Evolutionary conservation across 2,113 vertebrate genomes (phyloP), one percentile per base, ranked within the genome.

Genomic region (Microcebus lehilahytsara): DNA sequence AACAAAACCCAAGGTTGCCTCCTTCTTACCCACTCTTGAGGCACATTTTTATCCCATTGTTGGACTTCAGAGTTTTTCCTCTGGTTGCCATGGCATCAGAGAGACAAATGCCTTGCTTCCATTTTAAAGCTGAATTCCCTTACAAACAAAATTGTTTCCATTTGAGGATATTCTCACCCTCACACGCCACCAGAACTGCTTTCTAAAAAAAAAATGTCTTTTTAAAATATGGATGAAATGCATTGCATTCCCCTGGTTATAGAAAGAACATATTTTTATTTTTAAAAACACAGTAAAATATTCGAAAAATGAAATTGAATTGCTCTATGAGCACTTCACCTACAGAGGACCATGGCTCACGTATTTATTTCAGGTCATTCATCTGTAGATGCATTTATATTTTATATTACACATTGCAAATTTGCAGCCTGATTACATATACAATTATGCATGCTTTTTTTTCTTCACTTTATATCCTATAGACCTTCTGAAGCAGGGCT

Each of bases 141-240:
- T 58, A 90, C 66, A 97, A 95, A 98, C 74, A 96, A 96, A 97
- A 96, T 96, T 96, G 91, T 96, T 97, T 98, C 96, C 96, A 64
- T 92, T 86, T 93, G 97, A 95, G 85, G n/a, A 87, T 92, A 72
- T 60, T 72, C 93, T 92, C 77, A 77, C 75, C 60, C 93, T 96
- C 74, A 62, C 25, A n/a, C 30, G 30, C 85, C 23, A 84, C 56
- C 83, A 93, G 84, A 87, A 60, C 51, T 30, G 72, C 34, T 91
- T 96, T 96, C 93, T 89, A 60, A 94, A 0, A 0, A 62, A 0
- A 0, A 62, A 0, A 0, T 34, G 58, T 56, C 77, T 89, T 89
- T 91, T 91, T 56, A 71, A 87, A 97, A 83, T 62, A 96, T 51
- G 30, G 71, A 64, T 79, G 67, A 92, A 92, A 95, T 37, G 53